A percentile compares a stretch with the other conserved stretches of the same genome.
Conservation (phyloP, 1,140 invertebrate genomes). For the Aphelinus certus region DNA sequence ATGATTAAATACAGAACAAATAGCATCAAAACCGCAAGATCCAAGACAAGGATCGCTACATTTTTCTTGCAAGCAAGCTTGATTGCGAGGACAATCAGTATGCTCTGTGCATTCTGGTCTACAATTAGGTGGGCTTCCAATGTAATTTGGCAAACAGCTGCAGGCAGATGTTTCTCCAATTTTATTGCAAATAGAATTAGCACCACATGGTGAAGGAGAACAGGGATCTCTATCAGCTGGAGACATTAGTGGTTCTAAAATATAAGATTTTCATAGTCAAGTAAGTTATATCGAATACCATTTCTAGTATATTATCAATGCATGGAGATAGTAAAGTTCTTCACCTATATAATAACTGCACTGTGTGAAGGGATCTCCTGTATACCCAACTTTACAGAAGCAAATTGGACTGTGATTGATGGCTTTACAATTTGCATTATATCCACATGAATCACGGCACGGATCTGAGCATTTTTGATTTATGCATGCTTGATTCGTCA, state of each 20-base stretch:
- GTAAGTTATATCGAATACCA: slow-evolving; percentile 2
- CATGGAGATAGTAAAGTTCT: slow-evolving; percentile 50
- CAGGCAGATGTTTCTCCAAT: slow-evolving; percentile 73
- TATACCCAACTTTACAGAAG: slow-evolving; percentile 74
- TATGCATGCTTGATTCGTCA: slow-evolving; percentile 77
- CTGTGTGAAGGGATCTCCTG: slow-evolving; percentile 78
- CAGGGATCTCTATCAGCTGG: slow-evolving; percentile 73
- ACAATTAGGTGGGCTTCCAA: slow-evolving; percentile 78
- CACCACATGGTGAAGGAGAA: slow-evolving; percentile 78
- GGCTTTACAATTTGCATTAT: slow-evolving; percentile 75
- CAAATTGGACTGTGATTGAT: slow-evolving; percentile 80
- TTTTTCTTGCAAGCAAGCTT: slow-evolving; percentile 76
- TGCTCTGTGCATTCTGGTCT: slow-evolving; percentile 79
- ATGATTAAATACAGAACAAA: slow-evolving; percentile 76
- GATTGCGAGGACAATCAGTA: slow-evolving; percentile 74
- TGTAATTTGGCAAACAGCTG: slow-evolving; percentile 72
- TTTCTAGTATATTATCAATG: neutral
- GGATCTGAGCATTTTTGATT: slow-evolving; percentile 80
- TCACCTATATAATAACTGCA: slow-evolving; percentile 63
- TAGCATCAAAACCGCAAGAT: slow-evolving; percentile 73
- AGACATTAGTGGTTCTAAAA: slow-evolving; percentile 33
- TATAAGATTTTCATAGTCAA: slow-evolving; percentile 6
- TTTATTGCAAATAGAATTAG: slow-evolving; percentile 74
- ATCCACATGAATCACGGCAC: slow-evolving; percentile 81
- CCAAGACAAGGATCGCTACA: slow-evolving; percentile 78